These are phyloP conservation scores for Parus major DNA, from an alignment of 2,113 vertebrate species.

Conservation along the genomic window DNA sequence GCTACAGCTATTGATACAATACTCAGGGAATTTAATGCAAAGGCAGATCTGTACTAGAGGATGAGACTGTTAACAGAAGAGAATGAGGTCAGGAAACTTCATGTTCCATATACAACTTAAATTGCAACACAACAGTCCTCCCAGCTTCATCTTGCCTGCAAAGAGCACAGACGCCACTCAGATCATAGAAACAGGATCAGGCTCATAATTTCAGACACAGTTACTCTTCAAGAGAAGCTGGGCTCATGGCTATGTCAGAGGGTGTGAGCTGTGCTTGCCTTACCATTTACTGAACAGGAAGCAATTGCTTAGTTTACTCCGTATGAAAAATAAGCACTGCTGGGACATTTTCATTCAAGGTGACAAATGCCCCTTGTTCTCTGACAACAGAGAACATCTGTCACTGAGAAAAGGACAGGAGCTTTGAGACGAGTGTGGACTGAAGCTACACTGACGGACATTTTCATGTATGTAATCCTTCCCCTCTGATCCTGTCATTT, in stretches of 20 bases:
- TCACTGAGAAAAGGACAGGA: not conserved
- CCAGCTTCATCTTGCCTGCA: not conserved
- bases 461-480: not conserved
- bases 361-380: not conserved
- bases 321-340: not conserved
- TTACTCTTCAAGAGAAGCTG: not conserved
- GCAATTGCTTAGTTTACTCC: not conserved
- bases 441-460: not conserved
- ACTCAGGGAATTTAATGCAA: not conserved
- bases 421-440: not conserved
- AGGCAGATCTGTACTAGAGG: not conserved
- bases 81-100: not conserved
- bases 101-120: not conserved
- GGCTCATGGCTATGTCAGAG: not conserved
- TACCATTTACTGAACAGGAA: not conserved
- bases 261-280: not conserved
- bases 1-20: not conserved
- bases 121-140: not conserved
- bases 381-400: not conserved
- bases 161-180: not conserved
- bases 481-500: not conserved
- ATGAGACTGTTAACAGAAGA: not conserved
- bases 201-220: not conserved
- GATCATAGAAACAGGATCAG: not conserved
- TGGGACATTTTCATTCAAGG: not conserved